Conservation (phyloP, 2,888 invertebrate genomes). For the Ryuthela nishihirai region DNA sequence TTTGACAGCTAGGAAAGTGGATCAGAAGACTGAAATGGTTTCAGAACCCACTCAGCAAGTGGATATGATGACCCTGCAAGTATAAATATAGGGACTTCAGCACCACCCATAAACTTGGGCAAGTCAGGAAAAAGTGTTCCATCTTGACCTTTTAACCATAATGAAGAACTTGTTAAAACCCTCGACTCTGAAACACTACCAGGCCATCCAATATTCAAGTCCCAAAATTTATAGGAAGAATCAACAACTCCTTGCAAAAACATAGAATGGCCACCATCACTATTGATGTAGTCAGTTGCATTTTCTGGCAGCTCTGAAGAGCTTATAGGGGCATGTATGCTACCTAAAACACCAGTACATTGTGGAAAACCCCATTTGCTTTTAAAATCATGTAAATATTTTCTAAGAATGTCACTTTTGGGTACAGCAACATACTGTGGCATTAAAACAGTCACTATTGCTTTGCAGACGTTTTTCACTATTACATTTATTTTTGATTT, state of each 20-base stretch:
- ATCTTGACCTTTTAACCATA: constrained; percentile 22
- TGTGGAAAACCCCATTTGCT: constrained; percentile 19
- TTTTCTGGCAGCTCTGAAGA: constrained; percentile 13
- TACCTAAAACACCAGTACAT: constrained; percentile 14
- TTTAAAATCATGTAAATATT: constrained; percentile 11
- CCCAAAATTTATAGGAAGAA: constrained; percentile 14
- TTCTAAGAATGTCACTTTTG: not conserved
- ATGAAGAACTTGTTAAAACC: constrained; percentile 11
- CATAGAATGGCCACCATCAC: constrained; percentile 5
- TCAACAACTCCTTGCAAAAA: constrained; percentile 22
- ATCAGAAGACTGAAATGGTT: too few relatives aligned
- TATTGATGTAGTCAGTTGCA: constrained; percentile 16
- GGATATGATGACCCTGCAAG: constrained; percentile 18
- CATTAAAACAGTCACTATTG: constrained; percentile 12
- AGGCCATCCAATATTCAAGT: constrained; percentile 21
- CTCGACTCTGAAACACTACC: constrained; percentile 19
- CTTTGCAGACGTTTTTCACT: constrained; percentile 6
- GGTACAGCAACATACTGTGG: constrained; percentile 16
- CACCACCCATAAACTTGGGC: not conserved
- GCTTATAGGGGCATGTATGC: constrained; percentile 8
- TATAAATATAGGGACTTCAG: constrained; percentile 14
- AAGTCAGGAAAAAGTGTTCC: constrained; percentile 11
- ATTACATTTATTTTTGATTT: constrained; percentile 1
- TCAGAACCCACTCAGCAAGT: constrained; percentile 15
- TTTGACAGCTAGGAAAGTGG: too few relatives aligned